These are phyloP conservation scores for Danionella cerebrum DNA, from an alignment of 2,113 vertebrate genomes.

Conservation along the genomic window DNA sequence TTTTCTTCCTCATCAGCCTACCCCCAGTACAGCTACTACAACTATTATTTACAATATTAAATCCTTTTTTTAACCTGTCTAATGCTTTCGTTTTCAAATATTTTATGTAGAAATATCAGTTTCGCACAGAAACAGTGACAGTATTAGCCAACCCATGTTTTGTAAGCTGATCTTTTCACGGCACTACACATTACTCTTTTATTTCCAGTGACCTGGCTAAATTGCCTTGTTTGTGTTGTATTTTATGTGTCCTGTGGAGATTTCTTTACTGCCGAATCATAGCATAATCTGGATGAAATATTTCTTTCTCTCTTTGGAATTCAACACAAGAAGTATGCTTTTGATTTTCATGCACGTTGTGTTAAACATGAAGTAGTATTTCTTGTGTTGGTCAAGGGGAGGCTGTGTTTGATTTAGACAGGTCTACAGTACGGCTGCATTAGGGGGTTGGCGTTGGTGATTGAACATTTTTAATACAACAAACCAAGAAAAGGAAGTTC, in stretches of 20 bases:
- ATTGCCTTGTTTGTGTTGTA: background rate
- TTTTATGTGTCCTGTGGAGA: background rate
- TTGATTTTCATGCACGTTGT: background rate
- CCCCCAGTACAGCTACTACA: background rate
- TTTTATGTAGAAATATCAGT: background rate
- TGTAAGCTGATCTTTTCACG: constrained; percentile 1
- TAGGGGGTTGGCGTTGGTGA: constrained; percentile 23
- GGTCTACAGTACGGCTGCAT: constrained; percentile 31
- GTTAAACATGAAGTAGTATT: background rate
- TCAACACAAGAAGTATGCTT: constrained; percentile 25
- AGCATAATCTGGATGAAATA: background rate
- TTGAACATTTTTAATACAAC: constrained; percentile 27
- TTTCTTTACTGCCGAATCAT: background rate
- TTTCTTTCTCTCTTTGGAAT: background rate
- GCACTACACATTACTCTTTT: background rate
- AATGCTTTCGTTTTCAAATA: background rate
- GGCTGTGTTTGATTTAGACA: constrained; percentile 25
- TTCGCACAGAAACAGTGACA: background rate
- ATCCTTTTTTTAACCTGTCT: constrained; percentile 20
- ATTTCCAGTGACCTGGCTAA: background rate
- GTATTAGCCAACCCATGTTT: background rate
- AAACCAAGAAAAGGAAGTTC: background rate
- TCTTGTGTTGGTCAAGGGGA: background rate
- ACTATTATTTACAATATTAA: background rate
- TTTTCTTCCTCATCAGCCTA: background rate